A percentile compares a stretch with the other conserved stretches of the same genome.
These are phyloP conservation scores for Sebastes minor DNA, from an alignment of 2,797 vertebrate genomes.

Conservation along the genomic window DNA sequence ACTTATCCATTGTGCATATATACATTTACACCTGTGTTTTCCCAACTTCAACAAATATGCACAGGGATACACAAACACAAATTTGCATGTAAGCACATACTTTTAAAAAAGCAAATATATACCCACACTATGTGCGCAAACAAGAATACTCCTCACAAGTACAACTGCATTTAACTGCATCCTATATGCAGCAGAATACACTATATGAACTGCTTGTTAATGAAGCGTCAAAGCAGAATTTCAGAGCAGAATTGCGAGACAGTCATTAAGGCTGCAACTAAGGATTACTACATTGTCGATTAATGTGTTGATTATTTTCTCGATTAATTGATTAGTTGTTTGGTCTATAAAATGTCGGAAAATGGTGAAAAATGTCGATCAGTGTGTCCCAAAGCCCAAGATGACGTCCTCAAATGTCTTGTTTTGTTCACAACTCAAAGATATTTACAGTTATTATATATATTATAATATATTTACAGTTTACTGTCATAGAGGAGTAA, in stretches of 20 bases:
- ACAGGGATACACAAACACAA: neutral
- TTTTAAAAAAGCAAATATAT: conserved; percentile 2
- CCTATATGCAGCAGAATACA: neutral
- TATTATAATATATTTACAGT: neutral
- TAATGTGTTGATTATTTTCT: neutral
- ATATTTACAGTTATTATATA: neutral
- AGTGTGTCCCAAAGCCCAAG: too few species aligned
- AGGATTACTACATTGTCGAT: rapidly evolving
- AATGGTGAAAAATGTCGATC: too few species aligned
- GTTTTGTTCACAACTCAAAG: neutral
- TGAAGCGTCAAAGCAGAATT: neutral
- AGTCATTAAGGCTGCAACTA: too few species aligned
- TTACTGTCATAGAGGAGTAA: neutral
- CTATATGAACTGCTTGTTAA: neutral
- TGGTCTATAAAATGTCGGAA: neutral
- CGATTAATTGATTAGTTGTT: neutral
- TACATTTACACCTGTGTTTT: neutral
- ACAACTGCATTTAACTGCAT: neutral
- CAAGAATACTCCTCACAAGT: neutral
- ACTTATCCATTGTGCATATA: conserved; percentile 1
- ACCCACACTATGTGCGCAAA: neutral
- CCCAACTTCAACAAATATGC: neutral
- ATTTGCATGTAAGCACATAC: neutral
- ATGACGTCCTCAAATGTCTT: too few species aligned
- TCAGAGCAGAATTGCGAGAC: neutral